phyloP scores from a whole-genome alignment of 1,140 invertebrate species.

The Akabosia matsudoensis region DNA sequence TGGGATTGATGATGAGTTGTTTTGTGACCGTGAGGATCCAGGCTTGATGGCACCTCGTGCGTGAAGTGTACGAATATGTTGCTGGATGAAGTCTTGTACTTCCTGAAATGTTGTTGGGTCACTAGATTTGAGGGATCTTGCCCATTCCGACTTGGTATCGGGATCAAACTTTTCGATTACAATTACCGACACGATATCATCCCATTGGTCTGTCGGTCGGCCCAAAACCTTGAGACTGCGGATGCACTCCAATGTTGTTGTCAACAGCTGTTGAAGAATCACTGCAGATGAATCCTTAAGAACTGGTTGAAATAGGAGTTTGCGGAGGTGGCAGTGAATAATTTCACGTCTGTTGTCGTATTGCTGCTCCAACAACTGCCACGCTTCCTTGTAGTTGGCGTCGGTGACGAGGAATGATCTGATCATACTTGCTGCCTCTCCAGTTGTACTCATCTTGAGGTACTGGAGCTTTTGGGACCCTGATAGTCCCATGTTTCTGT shows the following conservation, averaged over 20 bases:
- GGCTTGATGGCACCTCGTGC: background rate
- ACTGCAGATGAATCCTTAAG: background rate
- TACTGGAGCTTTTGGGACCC: constrained; percentile 20
- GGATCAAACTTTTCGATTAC: background rate
- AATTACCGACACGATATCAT: background rate
- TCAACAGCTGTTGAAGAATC: background rate
- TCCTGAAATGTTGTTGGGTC: constrained; percentile 6
- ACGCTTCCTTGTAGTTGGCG: constrained; percentile 20
- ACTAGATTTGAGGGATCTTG: background rate
- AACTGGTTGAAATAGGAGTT: background rate
- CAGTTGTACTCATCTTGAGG: constrained; percentile 12
- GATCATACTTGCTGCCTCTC: constrained; percentile 12
- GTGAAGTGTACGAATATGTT: background rate
- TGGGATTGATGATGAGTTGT: background rate
- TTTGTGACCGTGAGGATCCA: background rate
- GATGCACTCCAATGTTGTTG: background rate
- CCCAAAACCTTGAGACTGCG: background rate
- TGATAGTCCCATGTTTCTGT: constrained; percentile 1
- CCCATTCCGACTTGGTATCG: background rate
- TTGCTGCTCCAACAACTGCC: background rate
- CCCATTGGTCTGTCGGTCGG: background rate
- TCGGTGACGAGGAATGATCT: constrained; percentile 3
- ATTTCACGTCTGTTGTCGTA: constrained; percentile 21
- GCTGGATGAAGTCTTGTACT: background rate
- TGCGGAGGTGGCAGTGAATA: background rate